Evolutionary conservation across 1,140 invertebrate genomes (phyloP).

Genomic region (Aricia agestis): DNA sequence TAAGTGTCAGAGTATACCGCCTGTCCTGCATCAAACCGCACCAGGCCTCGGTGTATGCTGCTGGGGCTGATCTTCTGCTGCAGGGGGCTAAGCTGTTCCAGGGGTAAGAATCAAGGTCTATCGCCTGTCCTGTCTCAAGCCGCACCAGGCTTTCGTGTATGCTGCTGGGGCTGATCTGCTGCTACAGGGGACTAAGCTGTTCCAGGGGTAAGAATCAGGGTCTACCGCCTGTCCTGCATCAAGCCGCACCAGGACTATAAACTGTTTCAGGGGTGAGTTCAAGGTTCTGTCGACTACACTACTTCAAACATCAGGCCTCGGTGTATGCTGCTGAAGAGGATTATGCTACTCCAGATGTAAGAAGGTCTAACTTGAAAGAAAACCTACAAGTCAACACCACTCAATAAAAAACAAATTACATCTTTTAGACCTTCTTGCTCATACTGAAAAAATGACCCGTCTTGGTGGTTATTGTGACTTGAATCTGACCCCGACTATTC

Average conservation of each 20-base stretch:
- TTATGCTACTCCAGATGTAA: too few species aligned
- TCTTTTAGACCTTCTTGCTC: too few species aligned
- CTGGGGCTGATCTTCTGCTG: slow-evolving; percentile 84
- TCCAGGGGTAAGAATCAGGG: slow-evolving; percentile 79
- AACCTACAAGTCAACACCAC: too few species aligned
- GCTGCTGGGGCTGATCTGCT: slow-evolving; percentile 84
- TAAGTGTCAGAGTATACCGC: slow-evolving; percentile 73
- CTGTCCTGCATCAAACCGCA: slow-evolving; percentile 85
- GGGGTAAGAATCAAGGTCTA: slow-evolving; percentile 76
- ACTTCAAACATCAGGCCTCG: too few species aligned
- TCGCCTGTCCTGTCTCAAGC: slow-evolving; percentile 84
- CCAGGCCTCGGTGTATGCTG: slow-evolving; percentile 83
- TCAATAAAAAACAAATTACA: too few species aligned
- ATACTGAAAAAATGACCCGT: too few species aligned
- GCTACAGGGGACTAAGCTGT: slow-evolving; percentile 81
- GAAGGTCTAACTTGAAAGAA: too few species aligned
- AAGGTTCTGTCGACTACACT: too few species aligned
- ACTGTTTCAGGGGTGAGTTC: too few species aligned
- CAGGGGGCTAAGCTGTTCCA: slow-evolving; percentile 83
- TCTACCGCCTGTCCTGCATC: slow-evolving; percentile 85
- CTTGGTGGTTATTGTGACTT: too few species aligned
- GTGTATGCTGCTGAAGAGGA: too few species aligned
- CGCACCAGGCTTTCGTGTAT: slow-evolving; percentile 83
- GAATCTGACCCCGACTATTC: too few species aligned
- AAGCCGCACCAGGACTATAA: slow-evolving; percentile 83